Evolutionary conservation across 2,113 vertebrate species (phyloP).

Genomic region (Stegastes partitus): DNA sequence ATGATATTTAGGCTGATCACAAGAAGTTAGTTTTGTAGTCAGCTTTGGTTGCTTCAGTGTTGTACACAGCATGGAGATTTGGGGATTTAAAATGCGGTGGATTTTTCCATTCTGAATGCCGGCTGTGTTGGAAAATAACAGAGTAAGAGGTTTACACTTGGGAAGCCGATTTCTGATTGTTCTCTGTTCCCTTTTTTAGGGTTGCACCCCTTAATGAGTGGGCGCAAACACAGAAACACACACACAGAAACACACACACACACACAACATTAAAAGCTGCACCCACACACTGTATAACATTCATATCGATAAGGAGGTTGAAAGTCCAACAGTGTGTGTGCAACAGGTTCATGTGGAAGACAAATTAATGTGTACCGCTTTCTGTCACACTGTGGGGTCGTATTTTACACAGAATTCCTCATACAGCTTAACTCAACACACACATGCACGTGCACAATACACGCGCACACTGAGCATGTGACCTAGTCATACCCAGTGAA

Average conservation of each 20-base stretch:
- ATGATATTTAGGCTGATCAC: constrained; percentile 7
- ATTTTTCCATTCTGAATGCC: constrained; percentile 74
- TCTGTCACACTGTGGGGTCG: constrained; percentile 42
- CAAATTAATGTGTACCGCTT: constrained; percentile 31
- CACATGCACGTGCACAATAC: constrained; percentile 19
- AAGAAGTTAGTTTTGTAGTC: constrained; percentile 21
- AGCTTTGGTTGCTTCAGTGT: constrained; percentile 39
- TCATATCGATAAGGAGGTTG: constrained; percentile 55
- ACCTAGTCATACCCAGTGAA: constrained; percentile 69
- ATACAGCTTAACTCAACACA: constrained; percentile 40
- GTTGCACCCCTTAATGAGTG: constrained; percentile 61
- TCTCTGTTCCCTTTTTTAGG: constrained; percentile 69
- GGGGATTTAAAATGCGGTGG: constrained; percentile 68
- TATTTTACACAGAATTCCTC: constrained; percentile 46
- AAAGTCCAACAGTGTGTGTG: constrained; percentile 45
- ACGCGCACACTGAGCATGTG: constrained; percentile 65
- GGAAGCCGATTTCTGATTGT: constrained; percentile 79
- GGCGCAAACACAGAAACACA: constrained; percentile 12
- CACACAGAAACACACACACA: constrained; percentile 17
- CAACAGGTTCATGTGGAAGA: constrained; percentile 15
- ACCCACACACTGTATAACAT: constrained; percentile 31
- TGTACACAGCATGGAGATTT: constrained; percentile 60
- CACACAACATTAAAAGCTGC: constrained; percentile 16
- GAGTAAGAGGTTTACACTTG: constrained; percentile 79
- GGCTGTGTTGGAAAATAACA: constrained; percentile 74